These are phyloP conservation scores for Adrianichthys oophorus DNA, from an alignment of 2,797 vertebrate genomes.

Conservation along the genomic window DNA sequence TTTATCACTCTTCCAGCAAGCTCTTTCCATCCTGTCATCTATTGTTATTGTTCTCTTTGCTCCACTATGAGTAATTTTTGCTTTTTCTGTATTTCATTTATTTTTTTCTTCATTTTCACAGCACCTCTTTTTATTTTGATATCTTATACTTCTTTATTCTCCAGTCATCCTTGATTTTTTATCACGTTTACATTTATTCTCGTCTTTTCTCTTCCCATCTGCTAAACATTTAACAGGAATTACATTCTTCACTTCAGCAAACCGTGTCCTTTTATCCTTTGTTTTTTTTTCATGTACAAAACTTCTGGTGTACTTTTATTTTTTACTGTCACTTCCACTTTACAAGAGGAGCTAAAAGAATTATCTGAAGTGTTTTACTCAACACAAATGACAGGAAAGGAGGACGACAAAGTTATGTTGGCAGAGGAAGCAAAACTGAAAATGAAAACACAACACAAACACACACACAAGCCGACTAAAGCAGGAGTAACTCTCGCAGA, in stretches of 20 bases:
- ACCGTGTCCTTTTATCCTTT: not conserved
- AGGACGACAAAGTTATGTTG: not conserved
- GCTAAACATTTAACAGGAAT: not conserved
- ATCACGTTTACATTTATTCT: not conserved
- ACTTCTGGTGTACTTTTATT: not conserved
- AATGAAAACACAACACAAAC: not conserved
- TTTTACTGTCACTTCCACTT: not conserved
- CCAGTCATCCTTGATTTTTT: not conserved
- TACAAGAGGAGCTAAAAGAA: conserved; percentile 3
- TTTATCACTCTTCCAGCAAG: conserved; percentile 42
- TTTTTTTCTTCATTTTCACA: not conserved
- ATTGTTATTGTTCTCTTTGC: conserved; percentile 4
- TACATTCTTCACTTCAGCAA: not conserved
- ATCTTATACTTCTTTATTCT: not conserved
- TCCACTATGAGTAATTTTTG: not conserved
- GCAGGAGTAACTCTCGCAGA: conserved; percentile 41
- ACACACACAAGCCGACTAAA: conserved; percentile 6
- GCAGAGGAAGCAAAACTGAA: not conserved
- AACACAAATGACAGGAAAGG: not conserved
- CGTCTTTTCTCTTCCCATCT: not conserved
- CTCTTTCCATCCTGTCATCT: conserved; percentile 12
- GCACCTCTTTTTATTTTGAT: not conserved
- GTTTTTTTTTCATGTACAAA: not conserved
- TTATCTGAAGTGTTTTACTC: not conserved
- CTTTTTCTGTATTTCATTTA: not conserved